Evolutionary conservation across 37 sponge, comb jelly and placozoan species (phyloP).

Genomic region (Crambe crambe): DNA sequence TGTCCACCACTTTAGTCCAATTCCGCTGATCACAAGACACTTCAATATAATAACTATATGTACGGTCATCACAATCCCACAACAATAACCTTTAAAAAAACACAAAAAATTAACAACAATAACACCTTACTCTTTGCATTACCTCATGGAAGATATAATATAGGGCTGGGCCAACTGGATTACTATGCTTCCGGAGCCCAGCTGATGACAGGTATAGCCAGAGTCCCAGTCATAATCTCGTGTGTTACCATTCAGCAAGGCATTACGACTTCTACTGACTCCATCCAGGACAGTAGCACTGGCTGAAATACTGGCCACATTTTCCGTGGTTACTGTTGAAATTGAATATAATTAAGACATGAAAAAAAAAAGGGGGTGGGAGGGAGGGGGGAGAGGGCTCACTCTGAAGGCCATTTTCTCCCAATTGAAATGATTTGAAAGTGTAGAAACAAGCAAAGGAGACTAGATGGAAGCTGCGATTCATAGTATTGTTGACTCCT

Average conservation of each 20-base stretch:
- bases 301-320: constrained; percentile 83
- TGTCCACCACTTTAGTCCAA: constrained; percentile 73
- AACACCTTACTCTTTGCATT: too few relatives aligned
- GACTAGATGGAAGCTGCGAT: constrained; percentile 83
- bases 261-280: constrained; percentile 82
- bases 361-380: not conserved
- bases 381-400: constrained; percentile 25
- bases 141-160: constrained; percentile 82
- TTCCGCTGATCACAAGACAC: constrained; percentile 75
- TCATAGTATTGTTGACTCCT: constrained; percentile 84
- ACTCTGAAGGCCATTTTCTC: constrained; percentile 56
- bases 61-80: constrained; percentile 95
- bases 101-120: not conserved
- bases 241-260: constrained; percentile 88
- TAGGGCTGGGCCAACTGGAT: constrained; percentile 84
- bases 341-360: not conserved
- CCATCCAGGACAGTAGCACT: constrained; percentile 95
- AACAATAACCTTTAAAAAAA: constrained; percentile 65
- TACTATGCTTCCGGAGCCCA: constrained; percentile 79
- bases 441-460: constrained; percentile 79
- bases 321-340: constrained; percentile 66
- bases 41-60: constrained; percentile 83
- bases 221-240: constrained; percentile 97
- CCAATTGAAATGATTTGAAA: constrained; percentile 50
- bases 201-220: constrained; percentile 98